Evolutionary conservation across 2,888 invertebrate species (phyloP).

Genomic region (Torymus auratus): DNA sequence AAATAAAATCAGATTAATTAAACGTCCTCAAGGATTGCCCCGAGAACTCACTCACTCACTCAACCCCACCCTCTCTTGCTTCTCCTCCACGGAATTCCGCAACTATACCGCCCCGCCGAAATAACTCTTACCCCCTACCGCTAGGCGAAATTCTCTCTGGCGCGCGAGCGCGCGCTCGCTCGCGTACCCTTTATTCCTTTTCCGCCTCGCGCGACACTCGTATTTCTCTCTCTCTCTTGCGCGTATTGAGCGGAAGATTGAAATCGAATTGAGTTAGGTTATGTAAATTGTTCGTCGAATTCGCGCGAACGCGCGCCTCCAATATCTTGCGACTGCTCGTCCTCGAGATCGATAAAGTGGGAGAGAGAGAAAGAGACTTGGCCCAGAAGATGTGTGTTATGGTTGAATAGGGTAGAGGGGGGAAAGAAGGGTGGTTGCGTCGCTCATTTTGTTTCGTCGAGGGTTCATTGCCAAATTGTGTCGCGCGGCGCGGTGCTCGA

Average conservation of each 20-base stretch:
- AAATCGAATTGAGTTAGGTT: constrained; percentile 67
- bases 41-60: background rate
- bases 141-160: background rate
- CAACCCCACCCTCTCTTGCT: too few relatives aligned
- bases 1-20: constrained; percentile 53
- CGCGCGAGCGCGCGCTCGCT: background rate
- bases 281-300: constrained; percentile 66
- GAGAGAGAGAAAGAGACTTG: background rate
- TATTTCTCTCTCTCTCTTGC: constrained; percentile 31
- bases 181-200: constrained; percentile 54
- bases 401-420: background rate
- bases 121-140: constrained; percentile 34
- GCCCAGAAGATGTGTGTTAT: too few relatives aligned
- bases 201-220: constrained; percentile 43
- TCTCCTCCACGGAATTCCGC: constrained; percentile 37
- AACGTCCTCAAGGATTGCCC: constrained; percentile 25
- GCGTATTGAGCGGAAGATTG: constrained; percentile 62
- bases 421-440: background rate
- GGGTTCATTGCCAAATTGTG: background rate
- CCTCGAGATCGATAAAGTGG: background rate
- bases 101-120: constrained; percentile 22
- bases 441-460: constrained; percentile 16
- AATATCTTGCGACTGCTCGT: constrained; percentile 54
- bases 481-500: background rate
- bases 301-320: constrained; percentile 57